These are phyloP conservation scores for Beris morrisii DNA, from an alignment of 2,888 invertebrate genomes.

Conservation along the genomic window DNA sequence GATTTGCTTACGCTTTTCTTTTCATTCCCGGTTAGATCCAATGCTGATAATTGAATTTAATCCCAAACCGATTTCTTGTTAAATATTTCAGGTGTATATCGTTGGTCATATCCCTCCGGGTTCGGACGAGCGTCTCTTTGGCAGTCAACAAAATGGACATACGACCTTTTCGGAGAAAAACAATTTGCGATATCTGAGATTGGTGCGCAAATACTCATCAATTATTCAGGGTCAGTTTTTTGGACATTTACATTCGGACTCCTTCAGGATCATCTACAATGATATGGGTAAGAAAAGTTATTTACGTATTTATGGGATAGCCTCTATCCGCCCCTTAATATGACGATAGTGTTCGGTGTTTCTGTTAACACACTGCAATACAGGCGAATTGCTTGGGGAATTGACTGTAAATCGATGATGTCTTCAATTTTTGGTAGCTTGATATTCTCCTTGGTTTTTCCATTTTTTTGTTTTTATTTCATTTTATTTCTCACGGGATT, in stretches of 20 bases:
- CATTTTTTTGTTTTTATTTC: no score
- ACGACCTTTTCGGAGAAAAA: conserved; percentile 70
- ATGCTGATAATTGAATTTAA: conserved; percentile 37
- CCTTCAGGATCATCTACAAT: conserved; percentile 83
- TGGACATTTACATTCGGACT: conserved; percentile 89
- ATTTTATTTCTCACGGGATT: conserved; percentile 23
- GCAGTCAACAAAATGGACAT: conserved; percentile 63
- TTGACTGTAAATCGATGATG: conserved; percentile 29
- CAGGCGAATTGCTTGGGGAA: conserved; percentile 14
- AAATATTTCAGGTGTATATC: conserved; percentile 74
- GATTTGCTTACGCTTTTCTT: conserved; percentile 1
- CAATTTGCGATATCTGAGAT: conserved; percentile 73
- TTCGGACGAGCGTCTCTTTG: conserved; percentile 76
- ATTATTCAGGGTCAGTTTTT: conserved; percentile 91
- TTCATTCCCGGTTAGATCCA: conserved; percentile 6
- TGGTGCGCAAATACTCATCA: conserved; percentile 74
- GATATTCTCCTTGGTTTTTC: no score
- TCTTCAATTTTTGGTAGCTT: conserved; percentile 14
- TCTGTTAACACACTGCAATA: conserved; percentile 1
- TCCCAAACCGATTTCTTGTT: conserved; percentile 35
- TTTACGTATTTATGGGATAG: conserved; percentile 38
- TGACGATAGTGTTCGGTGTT: not conserved
- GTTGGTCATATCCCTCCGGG: conserved; percentile 91
- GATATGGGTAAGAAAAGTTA: conserved; percentile 64
- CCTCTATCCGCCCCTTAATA: no score